Percentiles rank a stretch among this genome's conserved stretches.
Conservation (phyloP, 1,140 invertebrate genomes). For the Melitaea cinxia region DNA sequence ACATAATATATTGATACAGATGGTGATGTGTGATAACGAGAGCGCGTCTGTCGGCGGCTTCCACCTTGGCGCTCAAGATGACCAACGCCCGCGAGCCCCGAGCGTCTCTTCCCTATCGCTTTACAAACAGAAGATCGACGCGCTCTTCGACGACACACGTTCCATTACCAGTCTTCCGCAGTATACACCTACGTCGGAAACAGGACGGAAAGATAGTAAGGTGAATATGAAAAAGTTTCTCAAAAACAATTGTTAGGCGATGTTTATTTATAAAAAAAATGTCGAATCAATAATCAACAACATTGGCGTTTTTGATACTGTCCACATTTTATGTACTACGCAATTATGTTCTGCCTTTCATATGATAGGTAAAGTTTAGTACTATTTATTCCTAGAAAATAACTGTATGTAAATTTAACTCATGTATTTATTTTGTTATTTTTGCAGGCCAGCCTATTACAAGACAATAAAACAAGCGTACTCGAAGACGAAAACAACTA, state of each 20-base stretch:
- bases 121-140: slow-evolving; percentile 91
- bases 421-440: neutral
- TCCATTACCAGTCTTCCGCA: slow-evolving; percentile 68
- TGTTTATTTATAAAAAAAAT: neutral
- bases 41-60: slow-evolving; percentile 62
- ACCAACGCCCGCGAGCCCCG: slow-evolving; percentile 69
- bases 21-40: slow-evolving; percentile 73
- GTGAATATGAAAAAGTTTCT: slow-evolving; percentile 38
- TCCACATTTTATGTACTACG: too few relatives aligned
- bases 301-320: too few relatives aligned
- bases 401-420: too few relatives aligned
- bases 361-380: too few relatives aligned
- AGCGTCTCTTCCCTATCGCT: slow-evolving; percentile 85
- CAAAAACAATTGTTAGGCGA: neutral
- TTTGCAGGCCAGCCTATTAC: slow-evolving; percentile 63
- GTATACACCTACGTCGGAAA: slow-evolving; percentile 70
- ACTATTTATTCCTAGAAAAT: too few relatives aligned
- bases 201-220: slow-evolving; percentile 66
- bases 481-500: slow-evolving; percentile 71
- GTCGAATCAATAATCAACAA: too few relatives aligned
- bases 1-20: slow-evolving; percentile 44
- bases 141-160: slow-evolving; percentile 88
- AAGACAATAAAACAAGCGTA: slow-evolving; percentile 57
- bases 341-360: too few relatives aligned
- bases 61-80: slow-evolving; percentile 63